Base-by-base conservation (phyloP, 2,888 invertebrate species). In the Agonopterix subpropinquella region DNA sequence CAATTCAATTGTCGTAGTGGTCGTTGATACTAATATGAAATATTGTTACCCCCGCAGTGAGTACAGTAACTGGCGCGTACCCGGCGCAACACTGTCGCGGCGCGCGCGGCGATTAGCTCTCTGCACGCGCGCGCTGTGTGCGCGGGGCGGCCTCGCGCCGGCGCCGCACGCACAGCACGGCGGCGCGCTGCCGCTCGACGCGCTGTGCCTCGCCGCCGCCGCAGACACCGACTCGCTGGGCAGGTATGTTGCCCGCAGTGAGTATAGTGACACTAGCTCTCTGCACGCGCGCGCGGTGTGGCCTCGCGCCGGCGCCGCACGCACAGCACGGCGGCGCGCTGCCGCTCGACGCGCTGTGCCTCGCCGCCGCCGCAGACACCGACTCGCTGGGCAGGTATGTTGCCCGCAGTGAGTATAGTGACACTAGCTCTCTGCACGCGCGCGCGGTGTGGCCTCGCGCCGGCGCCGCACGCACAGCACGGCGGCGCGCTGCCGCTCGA, bases 41-140 rank as follows among this genome's bases (percentile, higher is more conserved):
- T 13, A 11, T 8, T 1, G 4, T 18, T 2, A 2, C 28, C 7
- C 28, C 28, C n/a, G 37, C 81, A 96, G 96, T 74, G 96, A 96
- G 78, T 96, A 96, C 84, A 93, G 94, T 72, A 91, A 90, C 58
- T 92, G 91, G 93, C 77, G 55, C 53, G 50, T 92, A 93, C 67
- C 90, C 90, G 56, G 91, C 92, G 62, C 93, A 97, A 77, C 89
- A 90, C 59, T 90, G 67, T 54, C 53, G 56, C 45, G 92, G 56
- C 91, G 93, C 79, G 94, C 95, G 50, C 92, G 94, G 43, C 91
- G 94, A 53, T 90, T 96, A 56, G 95, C 96, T 15, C 63, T 93
- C 95, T 76, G 89, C 89, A 57, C 90, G 46, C 66, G 62, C 91
- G 58, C 92, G 92, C 80, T 97, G 56, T 94, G 96, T 81, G 92